Base-by-base conservation (phyloP, 2,113 vertebrate genomes). In the Cryptotis parvus region DNA sequence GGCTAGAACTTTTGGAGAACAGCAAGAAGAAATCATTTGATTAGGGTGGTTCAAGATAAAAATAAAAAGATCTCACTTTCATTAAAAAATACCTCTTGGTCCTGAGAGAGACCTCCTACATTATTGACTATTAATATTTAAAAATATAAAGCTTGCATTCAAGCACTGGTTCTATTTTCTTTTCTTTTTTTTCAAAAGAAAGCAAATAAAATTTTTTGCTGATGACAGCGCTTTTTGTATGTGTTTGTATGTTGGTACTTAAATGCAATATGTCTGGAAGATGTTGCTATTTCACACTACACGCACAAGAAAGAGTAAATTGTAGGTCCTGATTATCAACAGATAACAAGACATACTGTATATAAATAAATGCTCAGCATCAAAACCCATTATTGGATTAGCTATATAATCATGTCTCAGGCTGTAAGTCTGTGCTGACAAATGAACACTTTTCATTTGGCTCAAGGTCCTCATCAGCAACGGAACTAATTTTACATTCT, bases 401-500 rank as follows among this genome's bases (percentile, higher is more conserved):
- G 98, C 98, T 98, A 97, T 98, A 98, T 98, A 98, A 98, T 98
- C 98, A 98, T 98, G 98, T 98, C 98, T 98, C 97, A 97, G 98
- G 98, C 98, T 97, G 97, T 98, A 98, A 98, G 98, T 98, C 97
- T 98, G 97, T 98, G 98, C 98, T 98, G 98, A 98, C 98, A 98
- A 98, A 98, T 98, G 98, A 98, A 98, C 98, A 98, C 98, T 98
- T 98, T 98, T 98, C 98, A 98, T 98, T 98, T 98, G 98, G 98
- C 98, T 98, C 97, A 98, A 98, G 98, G 98, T 98, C 98, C 98
- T 98, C 98, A 98, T 98, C 98, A 98, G 98, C 98, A 97, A 98
- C 97, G 97, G 98, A 98, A 98, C 98, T 98, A 98, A 98, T 98
- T 98, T 98, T 98, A 98, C 98, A 98, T 98, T 98, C 98, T 98